Evolutionary conservation across 2,113 vertebrate species (phyloP).

Genomic region (Cinclus mexicanus): DNA sequence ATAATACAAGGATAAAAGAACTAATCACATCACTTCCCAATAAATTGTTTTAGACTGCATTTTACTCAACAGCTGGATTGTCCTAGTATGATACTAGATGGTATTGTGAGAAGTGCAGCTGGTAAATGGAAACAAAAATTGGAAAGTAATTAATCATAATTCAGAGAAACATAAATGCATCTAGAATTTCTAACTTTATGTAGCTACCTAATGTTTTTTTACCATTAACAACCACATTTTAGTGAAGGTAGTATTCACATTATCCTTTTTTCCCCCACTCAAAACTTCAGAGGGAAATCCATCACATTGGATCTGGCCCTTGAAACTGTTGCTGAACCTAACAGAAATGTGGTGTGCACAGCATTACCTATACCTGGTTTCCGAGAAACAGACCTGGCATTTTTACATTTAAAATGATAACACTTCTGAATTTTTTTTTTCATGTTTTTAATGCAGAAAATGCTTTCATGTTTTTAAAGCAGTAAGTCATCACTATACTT

Average conservation of each 20-base stretch:
- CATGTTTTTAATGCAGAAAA: not conserved
- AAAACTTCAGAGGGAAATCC: not conserved
- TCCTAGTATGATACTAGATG: not conserved
- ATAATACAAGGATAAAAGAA: not conserved
- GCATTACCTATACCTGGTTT: not conserved
- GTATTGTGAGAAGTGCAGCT: not conserved
- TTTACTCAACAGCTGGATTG: not conserved
- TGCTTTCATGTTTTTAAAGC: not conserved
- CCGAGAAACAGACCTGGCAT: not conserved
- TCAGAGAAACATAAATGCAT: not conserved
- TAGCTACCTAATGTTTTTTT: not conserved
- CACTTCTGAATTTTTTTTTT: not conserved
- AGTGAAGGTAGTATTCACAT: not conserved
- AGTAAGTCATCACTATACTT: not conserved
- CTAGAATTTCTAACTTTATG: not conserved
- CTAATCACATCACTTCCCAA: not conserved
- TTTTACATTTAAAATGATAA: not conserved
- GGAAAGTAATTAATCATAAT: not conserved
- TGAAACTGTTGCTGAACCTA: not conserved
- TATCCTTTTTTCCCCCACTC: not conserved
- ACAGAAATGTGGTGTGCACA: not conserved
- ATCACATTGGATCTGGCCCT: not conserved
- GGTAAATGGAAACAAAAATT: not conserved
- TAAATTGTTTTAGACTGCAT: not conserved
- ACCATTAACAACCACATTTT: not conserved